phyloP scores from a whole-genome alignment of 2,113 vertebrate species.

The Saguinus imperator region DNA sequence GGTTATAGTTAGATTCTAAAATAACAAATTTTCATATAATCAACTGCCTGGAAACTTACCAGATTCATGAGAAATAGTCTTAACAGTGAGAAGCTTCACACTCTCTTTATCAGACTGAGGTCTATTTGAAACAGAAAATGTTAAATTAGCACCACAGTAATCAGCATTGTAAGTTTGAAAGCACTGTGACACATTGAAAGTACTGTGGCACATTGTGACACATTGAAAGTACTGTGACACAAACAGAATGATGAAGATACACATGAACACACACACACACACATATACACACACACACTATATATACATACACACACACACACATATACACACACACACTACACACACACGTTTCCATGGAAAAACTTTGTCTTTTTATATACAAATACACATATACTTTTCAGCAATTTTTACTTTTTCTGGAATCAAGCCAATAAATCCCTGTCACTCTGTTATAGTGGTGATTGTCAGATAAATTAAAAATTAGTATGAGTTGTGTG shows the following conservation, averaged over 20 bases:
- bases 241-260: background rate
- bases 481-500: background rate
- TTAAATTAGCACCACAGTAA: background rate
- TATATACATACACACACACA: background rate
- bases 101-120: slow-evolving; percentile 86
- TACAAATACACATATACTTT: background rate
- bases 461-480: background rate
- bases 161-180: background rate
- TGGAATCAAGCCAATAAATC: background rate
- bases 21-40: background rate
- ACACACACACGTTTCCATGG: background rate
- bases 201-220: background rate
- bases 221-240: background rate
- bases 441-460: background rate
- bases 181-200: background rate
- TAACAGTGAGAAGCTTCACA: slow-evolving; percentile 88
- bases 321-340: background rate
- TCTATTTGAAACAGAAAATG: slow-evolving; percentile 75
- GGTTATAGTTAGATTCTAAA: slow-evolving; percentile 4
- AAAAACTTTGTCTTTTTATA: background rate
- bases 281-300: background rate
- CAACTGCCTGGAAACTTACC: slow-evolving; percentile 78
- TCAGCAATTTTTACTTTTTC: background rate
- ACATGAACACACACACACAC: background rate
- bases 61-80: slow-evolving; percentile 84